These are phyloP conservation scores for Enteromius thamalakanensis DNA, from an alignment of 2,797 vertebrate species.

Conservation along the genomic window DNA sequence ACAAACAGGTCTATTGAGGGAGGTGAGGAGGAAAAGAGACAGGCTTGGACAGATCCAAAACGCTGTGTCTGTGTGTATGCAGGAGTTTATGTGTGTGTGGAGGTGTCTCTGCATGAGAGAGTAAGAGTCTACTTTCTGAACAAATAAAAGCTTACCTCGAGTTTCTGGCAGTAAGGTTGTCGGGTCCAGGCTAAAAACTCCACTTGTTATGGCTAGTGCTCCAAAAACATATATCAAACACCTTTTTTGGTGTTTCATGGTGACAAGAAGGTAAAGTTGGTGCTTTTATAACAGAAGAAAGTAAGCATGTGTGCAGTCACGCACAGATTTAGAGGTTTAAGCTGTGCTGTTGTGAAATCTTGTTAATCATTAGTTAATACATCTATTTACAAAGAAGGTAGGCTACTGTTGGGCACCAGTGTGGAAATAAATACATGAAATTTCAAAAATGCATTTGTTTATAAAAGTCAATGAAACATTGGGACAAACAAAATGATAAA, in stretches of 20 bases:
- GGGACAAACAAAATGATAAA: background rate
- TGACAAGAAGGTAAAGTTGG: background rate
- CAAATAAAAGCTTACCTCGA: slow-evolving; percentile 53
- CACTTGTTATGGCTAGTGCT: slow-evolving; percentile 7
- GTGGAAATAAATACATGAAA: background rate
- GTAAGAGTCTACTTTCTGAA: background rate
- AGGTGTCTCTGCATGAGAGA: slow-evolving; percentile 17
- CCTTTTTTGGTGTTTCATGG: slow-evolving; percentile 2
- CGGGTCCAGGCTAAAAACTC: slow-evolving; percentile 31
- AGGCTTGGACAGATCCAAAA: slow-evolving; percentile 29
- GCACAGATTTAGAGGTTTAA: background rate
- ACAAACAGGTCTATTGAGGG: slow-evolving; percentile 56
- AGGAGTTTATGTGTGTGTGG: background rate
- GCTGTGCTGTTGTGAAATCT: background rate
- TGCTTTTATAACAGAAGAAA: background rate
- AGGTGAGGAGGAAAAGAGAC: slow-evolving; percentile 22
- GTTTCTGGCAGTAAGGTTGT: background rate
- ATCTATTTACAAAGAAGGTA: slow-evolving; percentile 24
- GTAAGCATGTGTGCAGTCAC: background rate
- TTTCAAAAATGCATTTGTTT: background rate
- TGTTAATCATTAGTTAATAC: slow-evolving; percentile 57
- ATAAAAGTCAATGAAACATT: background rate
- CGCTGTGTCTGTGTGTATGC: slow-evolving; percentile 8
- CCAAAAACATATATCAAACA: slow-evolving; percentile 27
- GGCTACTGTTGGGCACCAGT: background rate